Evolutionary conservation across 2,888 invertebrate genomes (phyloP).

Genomic region (Aethes cnicana): DNA sequence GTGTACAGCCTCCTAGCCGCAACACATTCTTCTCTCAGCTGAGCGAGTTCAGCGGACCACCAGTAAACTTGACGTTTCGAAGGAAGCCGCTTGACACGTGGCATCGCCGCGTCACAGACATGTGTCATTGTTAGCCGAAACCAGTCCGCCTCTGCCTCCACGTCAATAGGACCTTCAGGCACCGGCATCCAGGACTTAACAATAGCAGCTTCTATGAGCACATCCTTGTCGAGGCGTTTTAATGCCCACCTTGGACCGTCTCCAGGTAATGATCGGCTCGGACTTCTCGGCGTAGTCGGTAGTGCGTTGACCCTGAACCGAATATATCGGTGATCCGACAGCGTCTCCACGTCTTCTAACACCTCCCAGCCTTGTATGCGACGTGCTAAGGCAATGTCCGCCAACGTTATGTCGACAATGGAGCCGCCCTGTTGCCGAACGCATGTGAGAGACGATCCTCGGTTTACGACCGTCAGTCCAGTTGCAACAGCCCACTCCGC

Average conservation of each 20-base stretch:
- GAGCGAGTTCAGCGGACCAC: neutral
- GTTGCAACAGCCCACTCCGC: neutral
- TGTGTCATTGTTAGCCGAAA: neutral
- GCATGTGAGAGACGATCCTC: neutral
- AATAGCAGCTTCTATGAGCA: neutral
- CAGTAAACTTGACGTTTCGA: neutral
- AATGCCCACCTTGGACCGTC: neutral
- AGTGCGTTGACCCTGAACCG: neutral
- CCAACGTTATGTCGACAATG: slow-evolving; percentile 12
- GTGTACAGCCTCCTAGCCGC: slow-evolving; percentile 17
- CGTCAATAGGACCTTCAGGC: neutral
- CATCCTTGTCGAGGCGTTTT: neutral
- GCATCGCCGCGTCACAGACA: neutral
- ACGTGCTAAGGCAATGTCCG: neutral
- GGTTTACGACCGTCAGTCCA: neutral
- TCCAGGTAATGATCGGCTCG: neutral
- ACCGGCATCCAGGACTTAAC: neutral
- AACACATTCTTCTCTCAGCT: neutral
- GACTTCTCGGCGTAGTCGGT: neutral
- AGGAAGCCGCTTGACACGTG: neutral
- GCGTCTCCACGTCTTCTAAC: slow-evolving; percentile 17
- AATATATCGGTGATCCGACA: slow-evolving; percentile 18
- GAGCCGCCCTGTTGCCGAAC: slow-evolving; percentile 4
- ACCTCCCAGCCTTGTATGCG: slow-evolving; percentile 15
- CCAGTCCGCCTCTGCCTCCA: neutral